Evolutionary conservation across 1,140 invertebrate species (phyloP).

Genomic region (Zelostemma sp.): DNA sequence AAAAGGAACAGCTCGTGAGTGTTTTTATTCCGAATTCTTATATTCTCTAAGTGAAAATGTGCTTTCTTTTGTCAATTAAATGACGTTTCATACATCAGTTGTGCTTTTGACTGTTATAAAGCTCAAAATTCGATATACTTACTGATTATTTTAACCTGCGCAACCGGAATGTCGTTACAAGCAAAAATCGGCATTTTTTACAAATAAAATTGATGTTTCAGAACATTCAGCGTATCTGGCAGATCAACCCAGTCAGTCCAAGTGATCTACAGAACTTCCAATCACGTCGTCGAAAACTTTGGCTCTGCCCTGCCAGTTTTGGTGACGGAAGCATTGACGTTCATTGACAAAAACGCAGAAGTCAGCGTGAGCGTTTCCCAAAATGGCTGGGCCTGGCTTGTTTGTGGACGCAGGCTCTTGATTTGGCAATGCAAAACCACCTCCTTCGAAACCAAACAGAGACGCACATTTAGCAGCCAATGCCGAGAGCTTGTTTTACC

Average conservation of each 20-base stretch:
- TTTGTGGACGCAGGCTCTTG: constrained; percentile 85
- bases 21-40: constrained; percentile 6
- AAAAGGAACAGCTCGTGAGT: constrained; percentile 65
- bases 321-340: constrained; percentile 89
- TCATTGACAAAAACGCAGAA: constrained; percentile 74
- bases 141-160: constrained; percentile 13
- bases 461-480: constrained; percentile 68
- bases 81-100: background rate
- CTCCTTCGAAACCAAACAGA: constrained; percentile 60
- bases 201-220: constrained; percentile 55
- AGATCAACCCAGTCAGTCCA: constrained; percentile 77
- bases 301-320: constrained; percentile 85
- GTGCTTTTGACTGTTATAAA: too few relatives aligned
- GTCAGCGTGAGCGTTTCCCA: constrained; percentile 76
- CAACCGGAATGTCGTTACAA: too few relatives aligned
- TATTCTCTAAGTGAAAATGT: constrained; percentile 1
- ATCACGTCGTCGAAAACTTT: constrained; percentile 80
- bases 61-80: constrained; percentile 8
- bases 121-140: too few relatives aligned
- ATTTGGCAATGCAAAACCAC: constrained; percentile 86
- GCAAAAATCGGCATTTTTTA: constrained; percentile 13
- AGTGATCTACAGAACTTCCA: constrained; percentile 77
- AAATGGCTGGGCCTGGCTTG: constrained; percentile 88
- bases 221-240: constrained; percentile 72
- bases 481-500: constrained; percentile 89